Evolutionary conservation across 2,797 vertebrate species (phyloP).

Genomic region (Onychomys leucogaster): DNA sequence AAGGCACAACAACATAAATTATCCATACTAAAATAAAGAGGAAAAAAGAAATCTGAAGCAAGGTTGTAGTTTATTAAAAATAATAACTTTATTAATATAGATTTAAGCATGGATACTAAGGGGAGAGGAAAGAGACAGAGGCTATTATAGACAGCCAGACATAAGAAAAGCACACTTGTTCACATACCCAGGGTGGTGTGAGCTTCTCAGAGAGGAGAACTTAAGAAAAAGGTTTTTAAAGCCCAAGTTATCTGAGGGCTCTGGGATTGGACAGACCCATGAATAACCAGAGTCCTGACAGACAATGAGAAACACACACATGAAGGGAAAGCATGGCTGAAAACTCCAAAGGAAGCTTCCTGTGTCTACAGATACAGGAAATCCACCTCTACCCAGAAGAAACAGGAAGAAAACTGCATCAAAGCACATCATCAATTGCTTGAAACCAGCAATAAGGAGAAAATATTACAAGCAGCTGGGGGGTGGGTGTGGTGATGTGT

Average conservation of each 20-base stretch:
- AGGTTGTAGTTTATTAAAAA: not conserved
- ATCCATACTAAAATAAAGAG: not conserved
- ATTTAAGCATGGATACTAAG: not conserved
- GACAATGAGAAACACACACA: not conserved
- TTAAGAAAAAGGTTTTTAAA: not conserved
- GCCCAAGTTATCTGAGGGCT: not conserved
- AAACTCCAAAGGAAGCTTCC: not conserved
- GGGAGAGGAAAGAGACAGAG: not conserved
- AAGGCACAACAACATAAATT: not conserved
- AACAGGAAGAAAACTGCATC: not conserved
- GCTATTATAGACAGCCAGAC: not conserved
- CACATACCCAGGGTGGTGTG: not conserved
- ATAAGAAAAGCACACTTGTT: not conserved
- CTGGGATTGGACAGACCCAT: not conserved
- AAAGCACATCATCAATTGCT: not conserved
- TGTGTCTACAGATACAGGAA: not conserved
- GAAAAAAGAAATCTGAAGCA: not conserved
- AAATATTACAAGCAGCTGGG: not conserved
- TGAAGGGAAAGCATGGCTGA: not conserved
- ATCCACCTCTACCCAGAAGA: not conserved
- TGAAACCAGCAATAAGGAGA: not conserved
- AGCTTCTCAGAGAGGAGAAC: not conserved
- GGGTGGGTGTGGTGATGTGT: not conserved
- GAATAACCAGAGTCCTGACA: no score
- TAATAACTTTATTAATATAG: not conserved